phyloP scores from a whole-genome alignment of 2,888 invertebrate species.

The Xestia c-nigrum region DNA sequence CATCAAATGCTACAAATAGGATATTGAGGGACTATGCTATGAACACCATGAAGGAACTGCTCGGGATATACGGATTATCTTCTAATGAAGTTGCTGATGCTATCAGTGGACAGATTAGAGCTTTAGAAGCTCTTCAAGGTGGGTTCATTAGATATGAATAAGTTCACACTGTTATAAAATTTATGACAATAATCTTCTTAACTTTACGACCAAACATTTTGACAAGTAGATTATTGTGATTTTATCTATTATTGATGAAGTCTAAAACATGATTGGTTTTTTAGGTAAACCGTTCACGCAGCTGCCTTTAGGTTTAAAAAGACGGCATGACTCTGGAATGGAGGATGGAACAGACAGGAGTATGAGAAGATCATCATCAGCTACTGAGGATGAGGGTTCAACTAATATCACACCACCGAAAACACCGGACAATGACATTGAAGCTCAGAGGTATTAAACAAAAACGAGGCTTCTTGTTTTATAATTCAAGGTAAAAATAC shows the following conservation, averaged over 20 bases:
- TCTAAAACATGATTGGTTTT: constrained; percentile 40
- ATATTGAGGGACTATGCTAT: constrained; percentile 94
- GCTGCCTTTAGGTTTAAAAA: constrained; percentile 84
- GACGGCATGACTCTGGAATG: constrained; percentile 85
- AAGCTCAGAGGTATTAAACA: constrained; percentile 81
- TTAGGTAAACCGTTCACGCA: constrained; percentile 87
- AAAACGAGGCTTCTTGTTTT: not conserved
- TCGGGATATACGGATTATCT: constrained; percentile 94
- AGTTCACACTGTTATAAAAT: constrained; percentile 55
- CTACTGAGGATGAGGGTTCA: constrained; percentile 88
- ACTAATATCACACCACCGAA: constrained; percentile 89
- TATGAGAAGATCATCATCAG: constrained; percentile 85
- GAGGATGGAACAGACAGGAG: constrained; percentile 84
- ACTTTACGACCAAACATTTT: constrained; percentile 49
- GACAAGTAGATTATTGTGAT: constrained; percentile 32
- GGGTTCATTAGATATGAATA: constrained; percentile 72
- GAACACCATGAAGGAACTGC: constrained; percentile 94
- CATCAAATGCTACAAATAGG: constrained; percentile 89
- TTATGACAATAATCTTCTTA: constrained; percentile 53
- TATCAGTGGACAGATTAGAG: constrained; percentile 92
- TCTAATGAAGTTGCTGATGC: constrained; percentile 93
- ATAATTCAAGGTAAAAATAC: not conserved
- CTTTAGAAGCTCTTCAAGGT: constrained; percentile 93
- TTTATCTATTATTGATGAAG: constrained; percentile 47
- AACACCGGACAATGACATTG: constrained; percentile 88